Conservation (phyloP, 2,113 vertebrate genomes). For the Chrysochloris asiatica region DNA sequence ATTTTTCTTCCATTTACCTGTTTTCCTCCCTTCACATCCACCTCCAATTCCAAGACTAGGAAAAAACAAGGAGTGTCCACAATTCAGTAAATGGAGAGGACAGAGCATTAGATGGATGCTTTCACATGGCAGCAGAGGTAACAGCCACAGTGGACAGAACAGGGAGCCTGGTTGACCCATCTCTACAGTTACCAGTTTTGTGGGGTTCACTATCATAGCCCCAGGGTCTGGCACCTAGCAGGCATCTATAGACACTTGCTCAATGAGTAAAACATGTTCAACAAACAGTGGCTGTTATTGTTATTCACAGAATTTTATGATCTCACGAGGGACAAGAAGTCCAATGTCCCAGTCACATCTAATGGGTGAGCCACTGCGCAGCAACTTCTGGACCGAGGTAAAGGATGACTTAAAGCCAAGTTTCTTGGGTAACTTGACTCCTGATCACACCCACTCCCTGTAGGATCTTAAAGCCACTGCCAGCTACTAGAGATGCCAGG, state of each 20-base stretch:
- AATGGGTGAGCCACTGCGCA: neutral
- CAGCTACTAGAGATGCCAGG: neutral
- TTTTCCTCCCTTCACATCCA: neutral
- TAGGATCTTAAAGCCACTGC: neutral
- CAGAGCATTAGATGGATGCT: neutral
- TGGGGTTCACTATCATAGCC: neutral
- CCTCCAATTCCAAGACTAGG: neutral
- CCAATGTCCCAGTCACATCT: neutral
- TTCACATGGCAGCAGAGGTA: fast-evolving
- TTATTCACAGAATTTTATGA: neutral
- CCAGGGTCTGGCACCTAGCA: neutral
- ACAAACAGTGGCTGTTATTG: neutral
- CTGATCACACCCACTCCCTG: neutral
- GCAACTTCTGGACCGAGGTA: neutral
- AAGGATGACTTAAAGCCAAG: neutral
- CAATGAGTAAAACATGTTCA: neutral
- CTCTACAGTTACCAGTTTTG: neutral
- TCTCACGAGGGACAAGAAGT: neutral
- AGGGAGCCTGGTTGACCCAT: fast-evolving
- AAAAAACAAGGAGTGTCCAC: neutral
- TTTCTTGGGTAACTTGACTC: neutral
- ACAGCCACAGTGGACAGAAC: neutral
- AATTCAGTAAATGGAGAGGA: neutral
- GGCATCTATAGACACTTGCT: fast-evolving
- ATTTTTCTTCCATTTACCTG: neutral